Conservation (phyloP, 2,113 vertebrate species). For the Pseudorhombus dupliciocellatus region DNA sequence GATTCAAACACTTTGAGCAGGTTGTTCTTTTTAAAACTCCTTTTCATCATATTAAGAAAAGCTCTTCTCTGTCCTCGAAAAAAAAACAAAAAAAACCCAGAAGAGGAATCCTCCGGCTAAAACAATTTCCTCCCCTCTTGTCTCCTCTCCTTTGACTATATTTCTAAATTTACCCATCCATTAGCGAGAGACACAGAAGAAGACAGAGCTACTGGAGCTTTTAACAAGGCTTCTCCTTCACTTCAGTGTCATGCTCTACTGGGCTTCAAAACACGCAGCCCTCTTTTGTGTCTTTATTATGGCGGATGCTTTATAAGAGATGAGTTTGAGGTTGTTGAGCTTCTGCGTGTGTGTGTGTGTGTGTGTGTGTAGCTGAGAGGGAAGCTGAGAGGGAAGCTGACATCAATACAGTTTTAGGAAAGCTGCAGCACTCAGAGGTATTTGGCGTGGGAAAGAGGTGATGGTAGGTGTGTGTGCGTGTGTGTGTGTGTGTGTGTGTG, state of each 20-base stretch:
- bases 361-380: conserved; percentile 13
- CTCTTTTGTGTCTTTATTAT: conserved; percentile 68
- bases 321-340: conserved; percentile 43
- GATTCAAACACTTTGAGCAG: conserved; percentile 38
- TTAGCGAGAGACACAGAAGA: conserved; percentile 66
- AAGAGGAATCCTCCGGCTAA: conserved; percentile 55
- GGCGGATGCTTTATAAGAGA: conserved; percentile 53
- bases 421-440: conserved; percentile 15
- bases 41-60: conserved; percentile 47
- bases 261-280: conserved; percentile 65
- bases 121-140: conserved; percentile 36
- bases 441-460: conserved; percentile 6
- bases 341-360: conserved; percentile 22
- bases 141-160: conserved; percentile 55
- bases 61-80: conserved; percentile 44
- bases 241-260: conserved; percentile 67
- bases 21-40: conserved; percentile 48
- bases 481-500: conserved; percentile 18
- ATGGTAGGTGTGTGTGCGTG: conserved; percentile 7
- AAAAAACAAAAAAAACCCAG: conserved; percentile 19
- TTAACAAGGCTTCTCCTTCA: conserved; percentile 69
- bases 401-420: conserved; percentile 21
- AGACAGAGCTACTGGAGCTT: conserved; percentile 62
- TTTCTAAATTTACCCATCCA: conserved; percentile 77
- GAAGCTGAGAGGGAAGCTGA: conserved; percentile 9